Percentiles rank a stretch among this genome's conserved stretches.
Evolutionary conservation across 2,113 vertebrate genomes (phyloP).

Genomic region (Melanotaenia duboulayi): DNA sequence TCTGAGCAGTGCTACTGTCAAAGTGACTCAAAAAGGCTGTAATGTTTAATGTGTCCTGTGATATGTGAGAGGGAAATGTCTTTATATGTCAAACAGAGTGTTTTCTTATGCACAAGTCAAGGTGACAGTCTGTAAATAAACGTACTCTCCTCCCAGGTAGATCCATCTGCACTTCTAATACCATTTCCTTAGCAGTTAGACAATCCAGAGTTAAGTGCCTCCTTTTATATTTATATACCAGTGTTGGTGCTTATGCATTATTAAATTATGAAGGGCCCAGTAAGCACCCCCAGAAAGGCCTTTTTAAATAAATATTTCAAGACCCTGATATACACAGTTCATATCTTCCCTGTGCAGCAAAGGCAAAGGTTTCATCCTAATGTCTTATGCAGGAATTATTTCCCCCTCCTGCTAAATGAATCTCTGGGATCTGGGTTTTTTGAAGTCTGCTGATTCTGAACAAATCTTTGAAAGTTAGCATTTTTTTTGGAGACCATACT

Average conservation of each 20-base stretch:
- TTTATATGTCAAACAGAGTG: conserved; percentile 14
- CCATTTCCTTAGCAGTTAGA: conserved; percentile 68
- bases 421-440: conserved; percentile 19
- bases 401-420: neutral
- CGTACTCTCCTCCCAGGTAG: conserved; percentile 32
- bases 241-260: conserved; percentile 77
- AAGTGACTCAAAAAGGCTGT: conserved; percentile 44
- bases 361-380: conserved; percentile 47
- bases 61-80: conserved; percentile 29
- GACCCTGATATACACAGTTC: conserved; percentile 68
- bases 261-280: conserved; percentile 74
- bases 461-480: conserved; percentile 42
- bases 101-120: conserved; percentile 44
- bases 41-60: conserved; percentile 37
- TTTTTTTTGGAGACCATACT: neutral
- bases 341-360: conserved; percentile 67
- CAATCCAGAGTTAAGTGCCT: conserved; percentile 72
- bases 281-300: conserved; percentile 70
- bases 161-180: conserved; percentile 46
- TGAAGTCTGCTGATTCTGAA: conserved; percentile 51
- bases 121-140: conserved; percentile 56
- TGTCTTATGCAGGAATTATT: conserved; percentile 56
- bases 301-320: conserved; percentile 81
- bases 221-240: conserved; percentile 78
- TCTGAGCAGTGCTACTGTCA: conserved; percentile 38